Base-by-base conservation (phyloP, 2,888 invertebrate species). In the Microdon myrmicae region DNA sequence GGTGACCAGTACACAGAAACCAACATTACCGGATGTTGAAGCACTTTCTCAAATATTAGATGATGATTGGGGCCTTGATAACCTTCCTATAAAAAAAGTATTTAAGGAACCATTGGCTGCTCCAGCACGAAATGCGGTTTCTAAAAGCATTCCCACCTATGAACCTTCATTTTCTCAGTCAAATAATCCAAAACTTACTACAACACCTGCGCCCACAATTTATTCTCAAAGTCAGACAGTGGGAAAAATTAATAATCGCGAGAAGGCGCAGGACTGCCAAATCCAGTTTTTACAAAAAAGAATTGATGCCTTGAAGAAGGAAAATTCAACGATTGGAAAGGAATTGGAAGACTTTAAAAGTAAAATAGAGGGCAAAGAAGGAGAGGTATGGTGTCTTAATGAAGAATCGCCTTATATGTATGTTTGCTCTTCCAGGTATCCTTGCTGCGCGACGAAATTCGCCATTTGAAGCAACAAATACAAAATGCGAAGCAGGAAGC, bases 221-320 rank as follows among this genome's bases (percentile, higher is more conserved):
- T 39, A 58, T 0, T 16, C 48, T 2, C 66, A 66, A 19, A 38
- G 44, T 1, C 5, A 25, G 16, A 5, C 22, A 1, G 12, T 4
- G 2, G 29, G 19, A 4, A 48, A 48, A 7, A 14, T 38, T 3
- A 17, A 45, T 1, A 64, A 64, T 31, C 64, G 58, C 1, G 66
- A 66, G 13, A 66, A 59, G 29, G 59, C 66, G 0, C 59, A 59
- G 34, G 66, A 66, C 20, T 61, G 61, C n/a, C 78, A 77, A 49
- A 71, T 77, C 0, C 75, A 78, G 32, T 75, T 75, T 37, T 61
- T 77, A 8, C 75, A 73, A 72, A 76, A 77, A 13, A 72, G 76
- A 3, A 70, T 77, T 2, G 77, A 77, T 35, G 54, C 61, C 3
- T 55, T 77, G 0, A 77, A 77, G 38, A 74, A 72, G 8, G 75